phyloP scores from a whole-genome alignment of 2,797 vertebrate genomes.

The Micrastur ruficollis region DNA sequence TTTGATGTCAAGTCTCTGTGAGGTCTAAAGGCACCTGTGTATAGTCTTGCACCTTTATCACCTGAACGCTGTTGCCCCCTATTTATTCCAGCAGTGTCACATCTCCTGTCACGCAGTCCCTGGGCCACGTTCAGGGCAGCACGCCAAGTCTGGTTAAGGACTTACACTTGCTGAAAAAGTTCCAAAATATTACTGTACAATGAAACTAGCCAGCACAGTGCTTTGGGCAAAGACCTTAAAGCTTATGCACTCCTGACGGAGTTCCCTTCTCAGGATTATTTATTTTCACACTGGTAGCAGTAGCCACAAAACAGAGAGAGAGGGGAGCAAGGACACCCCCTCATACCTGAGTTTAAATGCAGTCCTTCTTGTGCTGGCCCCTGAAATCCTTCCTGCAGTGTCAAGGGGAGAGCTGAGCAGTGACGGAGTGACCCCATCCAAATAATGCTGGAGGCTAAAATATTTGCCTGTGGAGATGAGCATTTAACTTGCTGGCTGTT shows the following conservation, averaged over 20 bases:
- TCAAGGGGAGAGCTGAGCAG: neutral
- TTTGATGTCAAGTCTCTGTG: neutral
- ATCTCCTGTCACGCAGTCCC: rapidly evolving
- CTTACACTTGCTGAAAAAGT: neutral
- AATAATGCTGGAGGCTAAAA: neutral
- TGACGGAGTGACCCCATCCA: neutral
- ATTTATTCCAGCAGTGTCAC: neutral
- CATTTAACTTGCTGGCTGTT: neutral
- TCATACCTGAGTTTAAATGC: neutral
- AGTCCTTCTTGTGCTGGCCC: neutral
- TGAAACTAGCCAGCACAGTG: neutral
- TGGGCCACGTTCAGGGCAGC: rapidly evolving
- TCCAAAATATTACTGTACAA: neutral
- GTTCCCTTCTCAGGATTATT: neutral
- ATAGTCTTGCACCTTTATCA: neutral
- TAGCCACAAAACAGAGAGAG: neutral
- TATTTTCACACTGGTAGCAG: neutral
- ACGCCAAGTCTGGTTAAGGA: neutral
- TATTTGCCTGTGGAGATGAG: neutral
- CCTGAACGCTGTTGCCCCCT: rapidly evolving
- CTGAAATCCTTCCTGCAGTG: neutral
- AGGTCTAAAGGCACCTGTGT: neutral
- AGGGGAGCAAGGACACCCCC: neutral
- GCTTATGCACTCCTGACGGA: neutral
- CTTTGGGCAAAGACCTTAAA: neutral